Percentiles rank a stretch among this genome's conserved stretches.
These are phyloP conservation scores for Emmelina monodactyla DNA, from an alignment of 2,888 invertebrate genomes.

Conservation along the genomic window DNA sequence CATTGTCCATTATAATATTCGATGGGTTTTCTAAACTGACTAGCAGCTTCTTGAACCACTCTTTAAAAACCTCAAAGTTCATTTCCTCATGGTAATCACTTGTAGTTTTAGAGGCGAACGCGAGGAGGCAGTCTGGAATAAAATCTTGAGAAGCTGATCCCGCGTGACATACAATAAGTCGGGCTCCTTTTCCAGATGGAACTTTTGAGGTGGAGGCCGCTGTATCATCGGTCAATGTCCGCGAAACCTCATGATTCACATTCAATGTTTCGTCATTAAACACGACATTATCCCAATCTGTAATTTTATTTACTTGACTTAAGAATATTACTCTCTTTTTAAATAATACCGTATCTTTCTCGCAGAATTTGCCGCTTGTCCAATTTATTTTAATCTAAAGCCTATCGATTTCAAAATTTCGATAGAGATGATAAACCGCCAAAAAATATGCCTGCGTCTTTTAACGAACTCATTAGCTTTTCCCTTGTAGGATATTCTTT, in stretches of 20 bases:
- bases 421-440: constrained; percentile 7
- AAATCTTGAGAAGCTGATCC: constrained; percentile 3
- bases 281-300: constrained; percentile 10
- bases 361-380: constrained; percentile 3
- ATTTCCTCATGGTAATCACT: constrained; percentile 10
- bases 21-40: constrained; percentile 4
- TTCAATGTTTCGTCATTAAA: constrained; percentile 16
- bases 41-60: constrained; percentile 6
- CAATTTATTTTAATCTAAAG: constrained; percentile 6
- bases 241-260: constrained; percentile 12
- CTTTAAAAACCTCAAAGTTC: constrained; percentile 6
- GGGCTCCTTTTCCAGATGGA: constrained; percentile 6
- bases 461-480: constrained; percentile 7
- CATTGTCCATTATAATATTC: constrained; percentile 14
- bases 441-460: constrained; percentile 6
- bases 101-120: constrained; percentile 11
- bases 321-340: constrained; percentile 3
- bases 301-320: constrained; percentile 5
- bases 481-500: constrained; percentile 7
- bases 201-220: constrained; percentile 2
- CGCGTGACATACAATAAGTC: constrained; percentile 10
- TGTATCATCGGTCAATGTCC: constrained; percentile 12
- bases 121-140: constrained; percentile 4
- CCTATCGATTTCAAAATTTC: constrained; percentile 5
- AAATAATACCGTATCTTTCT: constrained; percentile 1